Evolutionary conservation across 2,888 invertebrate genomes (phyloP).

Genomic region (Heliothis peltigera): DNA sequence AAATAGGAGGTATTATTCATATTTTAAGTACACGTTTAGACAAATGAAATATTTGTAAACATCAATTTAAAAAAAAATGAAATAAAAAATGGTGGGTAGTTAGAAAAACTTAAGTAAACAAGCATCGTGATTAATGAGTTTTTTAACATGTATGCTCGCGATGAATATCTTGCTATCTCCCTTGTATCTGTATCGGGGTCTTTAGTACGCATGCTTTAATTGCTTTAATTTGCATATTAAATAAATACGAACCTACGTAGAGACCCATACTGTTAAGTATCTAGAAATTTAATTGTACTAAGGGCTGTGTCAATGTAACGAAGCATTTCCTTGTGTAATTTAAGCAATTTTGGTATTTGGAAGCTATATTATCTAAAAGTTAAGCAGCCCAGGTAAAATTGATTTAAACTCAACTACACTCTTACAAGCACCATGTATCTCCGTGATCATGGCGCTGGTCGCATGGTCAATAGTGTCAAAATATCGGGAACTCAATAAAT

Average conservation of each 20-base stretch:
- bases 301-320: too few relatives aligned
- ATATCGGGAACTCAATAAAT: too few relatives aligned
- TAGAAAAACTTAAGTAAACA: slow-evolving; percentile 19
- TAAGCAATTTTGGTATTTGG: not conserved
- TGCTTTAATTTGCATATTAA: slow-evolving; percentile 16
- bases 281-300: not conserved
- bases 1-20: slow-evolving; percentile 4
- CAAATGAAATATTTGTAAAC: slow-evolving; percentile 27
- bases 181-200: slow-evolving; percentile 33
- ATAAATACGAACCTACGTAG: not conserved
- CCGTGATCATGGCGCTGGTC: too few relatives aligned
- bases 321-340: too few relatives aligned
- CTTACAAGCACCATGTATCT: too few relatives aligned
- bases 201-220: slow-evolving; percentile 14
- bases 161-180: slow-evolving; percentile 30
- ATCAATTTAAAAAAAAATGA: slow-evolving; percentile 9
- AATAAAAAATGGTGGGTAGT: slow-evolving; percentile 14
- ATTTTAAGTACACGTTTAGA: not conserved
- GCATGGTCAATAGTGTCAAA: too few relatives aligned
- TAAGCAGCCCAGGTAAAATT: too few relatives aligned
- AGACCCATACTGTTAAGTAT: not conserved
- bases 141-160: slow-evolving; percentile 13
- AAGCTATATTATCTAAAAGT: too few relatives aligned
- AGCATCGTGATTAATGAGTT: slow-evolving; percentile 15
- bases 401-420: too few relatives aligned